Evolutionary conservation across 2,888 invertebrate genomes (phyloP).

Genomic region (Drosophila longiperda): DNA sequence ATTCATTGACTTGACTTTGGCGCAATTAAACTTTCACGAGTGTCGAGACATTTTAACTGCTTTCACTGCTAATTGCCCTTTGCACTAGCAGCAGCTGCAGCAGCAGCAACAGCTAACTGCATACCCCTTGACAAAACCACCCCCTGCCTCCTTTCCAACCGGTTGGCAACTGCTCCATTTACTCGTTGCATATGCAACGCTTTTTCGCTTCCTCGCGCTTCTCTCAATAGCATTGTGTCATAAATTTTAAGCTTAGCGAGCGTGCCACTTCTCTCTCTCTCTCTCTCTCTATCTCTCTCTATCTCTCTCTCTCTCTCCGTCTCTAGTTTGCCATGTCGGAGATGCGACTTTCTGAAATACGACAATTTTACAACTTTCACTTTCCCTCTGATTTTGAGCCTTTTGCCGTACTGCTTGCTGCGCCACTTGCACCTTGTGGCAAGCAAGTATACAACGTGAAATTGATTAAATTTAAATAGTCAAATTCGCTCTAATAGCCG

Average conservation of each 20-base stretch:
- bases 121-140: background rate
- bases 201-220: background rate
- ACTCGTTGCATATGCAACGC: slow-evolving; percentile 9
- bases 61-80: slow-evolving; percentile 58
- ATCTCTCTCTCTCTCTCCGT: background rate
- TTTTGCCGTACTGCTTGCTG: slow-evolving; percentile 7
- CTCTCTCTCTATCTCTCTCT: background rate
- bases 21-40: slow-evolving; percentile 60
- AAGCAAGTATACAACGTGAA: background rate
- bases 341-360: slow-evolving; percentile 17
- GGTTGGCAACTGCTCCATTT: slow-evolving; percentile 39
- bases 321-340: slow-evolving; percentile 9
- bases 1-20: slow-evolving; percentile 63
- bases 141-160: background rate
- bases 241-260: slow-evolving; percentile 67
- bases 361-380: background rate
- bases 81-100: slow-evolving; percentile 23
- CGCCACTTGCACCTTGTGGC: slow-evolving; percentile 17
- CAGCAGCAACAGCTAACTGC: slow-evolving; percentile 2
- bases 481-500: slow-evolving; percentile 1
- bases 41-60: slow-evolving; percentile 58
- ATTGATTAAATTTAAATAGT: background rate
- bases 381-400: slow-evolving; percentile 7
- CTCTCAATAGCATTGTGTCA: slow-evolving; percentile 41
- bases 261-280: background rate